These are phyloP conservation scores for Phaonia tiefii DNA, from an alignment of 2,888 invertebrate species.

Conservation along the genomic window DNA sequence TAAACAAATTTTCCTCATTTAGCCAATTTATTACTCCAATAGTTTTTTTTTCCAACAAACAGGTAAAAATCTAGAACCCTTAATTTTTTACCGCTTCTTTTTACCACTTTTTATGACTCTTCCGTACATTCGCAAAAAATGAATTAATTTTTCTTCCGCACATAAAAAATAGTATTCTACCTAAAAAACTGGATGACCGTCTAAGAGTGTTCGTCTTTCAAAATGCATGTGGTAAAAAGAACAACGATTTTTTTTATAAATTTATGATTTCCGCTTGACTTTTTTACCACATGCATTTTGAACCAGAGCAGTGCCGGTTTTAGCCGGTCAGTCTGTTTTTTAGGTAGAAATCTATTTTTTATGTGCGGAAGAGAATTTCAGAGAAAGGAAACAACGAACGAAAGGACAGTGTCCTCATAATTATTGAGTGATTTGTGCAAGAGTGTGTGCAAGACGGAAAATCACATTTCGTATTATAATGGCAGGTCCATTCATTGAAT, in stretches of 20 bases:
- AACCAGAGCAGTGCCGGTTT: not conserved
- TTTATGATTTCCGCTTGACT: slow-evolving; percentile 49
- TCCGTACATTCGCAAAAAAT: not conserved
- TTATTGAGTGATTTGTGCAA: not conserved
- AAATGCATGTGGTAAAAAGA: no score
- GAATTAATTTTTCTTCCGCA: not conserved
- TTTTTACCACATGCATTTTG: slow-evolving; percentile 46
- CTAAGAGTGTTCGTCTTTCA: no score
- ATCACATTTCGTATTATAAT: no score
- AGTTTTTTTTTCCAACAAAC: no score
- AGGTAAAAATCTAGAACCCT: slow-evolving; percentile 8
- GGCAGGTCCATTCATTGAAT: no score
- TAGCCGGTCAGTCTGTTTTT: slow-evolving; percentile 36
- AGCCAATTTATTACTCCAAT: no score
- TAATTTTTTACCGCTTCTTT: slow-evolving; percentile 1
- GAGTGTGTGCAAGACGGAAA: not conserved
- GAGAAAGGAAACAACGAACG: slow-evolving; percentile 5
- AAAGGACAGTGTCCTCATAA: slow-evolving; percentile 18
- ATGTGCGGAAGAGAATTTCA: not conserved
- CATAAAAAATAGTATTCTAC: not conserved
- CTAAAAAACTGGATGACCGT: no score
- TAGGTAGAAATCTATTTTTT: slow-evolving; percentile 12
- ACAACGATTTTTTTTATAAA: slow-evolving; percentile 16
- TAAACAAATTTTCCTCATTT: no score
- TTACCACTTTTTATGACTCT: slow-evolving; percentile 31